phyloP scores from a whole-genome alignment of 2,113 vertebrate species.

The Cinclus mexicanus region DNA sequence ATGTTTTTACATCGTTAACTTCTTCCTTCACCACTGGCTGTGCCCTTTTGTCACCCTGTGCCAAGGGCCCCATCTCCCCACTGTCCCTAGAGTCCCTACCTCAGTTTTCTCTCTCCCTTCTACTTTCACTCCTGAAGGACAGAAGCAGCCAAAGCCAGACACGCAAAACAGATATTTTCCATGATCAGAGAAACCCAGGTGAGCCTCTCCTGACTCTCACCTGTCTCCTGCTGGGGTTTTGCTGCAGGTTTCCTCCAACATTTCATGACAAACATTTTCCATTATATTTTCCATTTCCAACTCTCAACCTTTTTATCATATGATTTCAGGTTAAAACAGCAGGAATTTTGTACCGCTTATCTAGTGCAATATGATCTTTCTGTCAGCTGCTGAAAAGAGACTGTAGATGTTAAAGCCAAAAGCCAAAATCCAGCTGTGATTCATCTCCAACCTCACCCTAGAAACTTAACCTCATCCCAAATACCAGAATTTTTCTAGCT shows the following conservation, averaged over 20 bases:
- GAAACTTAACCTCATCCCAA: conserved; percentile 48
- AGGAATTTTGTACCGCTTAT: conserved; percentile 47
- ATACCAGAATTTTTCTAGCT: background rate
- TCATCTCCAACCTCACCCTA: conserved; percentile 3
- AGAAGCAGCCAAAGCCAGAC: background rate
- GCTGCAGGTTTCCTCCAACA: background rate
- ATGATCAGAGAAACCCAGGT: background rate
- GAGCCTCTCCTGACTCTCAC: background rate
- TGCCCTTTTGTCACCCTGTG: background rate
- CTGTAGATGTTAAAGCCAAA: conserved; percentile 44
- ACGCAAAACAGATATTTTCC: background rate
- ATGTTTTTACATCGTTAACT: background rate
- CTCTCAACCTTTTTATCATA: conserved; percentile 36
- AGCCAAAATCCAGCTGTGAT: conserved; percentile 63
- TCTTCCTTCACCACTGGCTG: background rate
- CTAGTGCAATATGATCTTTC: conserved; percentile 26
- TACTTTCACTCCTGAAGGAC: background rate
- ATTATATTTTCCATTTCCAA: conserved; percentile 59
- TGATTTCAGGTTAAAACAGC: conserved; percentile 52
- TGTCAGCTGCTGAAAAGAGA: conserved; percentile 44
- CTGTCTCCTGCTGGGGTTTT: conserved; percentile 1
- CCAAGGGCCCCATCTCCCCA: background rate
- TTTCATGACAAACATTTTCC: conserved; percentile 27
- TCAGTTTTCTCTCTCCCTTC: background rate
- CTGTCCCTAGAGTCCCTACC: background rate